Percentiles rank a stretch among this genome's conserved stretches.
These are phyloP conservation scores for Cerceris ruficornis DNA, from an alignment of 2,888 invertebrate genomes.

Conservation along the genomic window DNA sequence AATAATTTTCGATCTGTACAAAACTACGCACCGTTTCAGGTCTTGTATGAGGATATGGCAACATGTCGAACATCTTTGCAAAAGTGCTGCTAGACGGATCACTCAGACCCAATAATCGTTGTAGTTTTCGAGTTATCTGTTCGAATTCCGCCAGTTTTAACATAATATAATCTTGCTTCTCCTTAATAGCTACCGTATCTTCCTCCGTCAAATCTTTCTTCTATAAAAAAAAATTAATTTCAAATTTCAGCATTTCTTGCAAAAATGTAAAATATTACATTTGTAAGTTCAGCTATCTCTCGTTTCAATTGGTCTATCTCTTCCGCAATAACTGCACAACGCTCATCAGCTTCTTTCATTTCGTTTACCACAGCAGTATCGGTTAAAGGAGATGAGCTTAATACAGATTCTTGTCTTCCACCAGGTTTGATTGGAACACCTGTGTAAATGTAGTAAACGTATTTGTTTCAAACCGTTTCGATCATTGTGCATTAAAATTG, in stretches of 20 bases:
- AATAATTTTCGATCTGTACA: neutral
- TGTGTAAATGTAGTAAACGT: constrained; percentile 1
- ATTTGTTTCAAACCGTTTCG: neutral
- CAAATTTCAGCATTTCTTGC: too few species aligned
- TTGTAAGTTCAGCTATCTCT: constrained; percentile 80
- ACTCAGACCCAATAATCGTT: constrained; percentile 83
- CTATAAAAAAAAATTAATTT: constrained; percentile 72
- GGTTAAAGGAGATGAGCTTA: constrained; percentile 69
- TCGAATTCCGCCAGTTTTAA: constrained; percentile 86
- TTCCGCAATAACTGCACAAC: constrained; percentile 76
- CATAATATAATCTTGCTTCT: constrained; percentile 84
- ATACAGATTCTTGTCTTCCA: constrained; percentile 59
- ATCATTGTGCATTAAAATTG: neutral
- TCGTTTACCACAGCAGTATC: constrained; percentile 79
- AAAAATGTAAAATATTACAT: constrained; percentile 66
- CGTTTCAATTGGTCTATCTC: constrained; percentile 82
- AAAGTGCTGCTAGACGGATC: constrained; percentile 76
- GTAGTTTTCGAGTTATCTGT: constrained; percentile 84
- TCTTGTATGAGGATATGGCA: constrained; percentile 65
- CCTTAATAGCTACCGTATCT: constrained; percentile 84
- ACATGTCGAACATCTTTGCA: constrained; percentile 70
- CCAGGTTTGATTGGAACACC: constrained; percentile 57
- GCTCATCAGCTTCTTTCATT: constrained; percentile 82
- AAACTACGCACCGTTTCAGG: constrained; percentile 23
- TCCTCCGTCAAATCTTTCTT: constrained; percentile 84